A percentile compares a stretch with the other conserved stretches of the same genome.
Evolutionary conservation across 1,140 invertebrate genomes (phyloP).

Genomic region (Monochamus saltuarius): DNA sequence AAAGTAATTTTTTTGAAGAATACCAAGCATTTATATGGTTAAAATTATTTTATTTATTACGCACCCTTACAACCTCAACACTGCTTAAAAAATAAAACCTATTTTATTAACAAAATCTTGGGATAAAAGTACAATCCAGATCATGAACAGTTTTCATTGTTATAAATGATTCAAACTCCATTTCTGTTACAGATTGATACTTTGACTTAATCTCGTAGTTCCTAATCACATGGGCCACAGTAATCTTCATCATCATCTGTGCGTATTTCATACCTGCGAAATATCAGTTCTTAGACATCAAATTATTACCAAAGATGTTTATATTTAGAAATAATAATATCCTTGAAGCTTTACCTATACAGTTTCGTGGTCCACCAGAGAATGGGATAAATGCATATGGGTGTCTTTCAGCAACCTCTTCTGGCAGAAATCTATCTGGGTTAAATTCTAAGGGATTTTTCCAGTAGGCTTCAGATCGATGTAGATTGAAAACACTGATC

Average conservation of each 20-base stretch:
- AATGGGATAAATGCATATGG: slow-evolving; percentile 65
- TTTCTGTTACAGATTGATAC: slow-evolving; percentile 18
- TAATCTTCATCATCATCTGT: slow-evolving; percentile 52
- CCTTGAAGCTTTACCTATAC: slow-evolving; percentile 57
- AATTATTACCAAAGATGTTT: too few species aligned
- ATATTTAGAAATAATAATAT: too few species aligned
- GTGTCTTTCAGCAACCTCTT: slow-evolving; percentile 54
- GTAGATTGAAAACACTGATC: slow-evolving; percentile 54
- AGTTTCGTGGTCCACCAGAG: slow-evolving; percentile 66
- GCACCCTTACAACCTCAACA: too few species aligned
- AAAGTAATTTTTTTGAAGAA: too few species aligned
- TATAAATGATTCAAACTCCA: slow-evolving; percentile 19
- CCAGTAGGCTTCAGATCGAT: slow-evolving; percentile 61
- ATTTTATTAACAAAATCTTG: slow-evolving; percentile 12
- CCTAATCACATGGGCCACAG: slow-evolving; percentile 50
- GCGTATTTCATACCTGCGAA: slow-evolving; percentile 54
- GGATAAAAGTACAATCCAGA: slow-evolving; percentile 19
- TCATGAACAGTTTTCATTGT: slow-evolving; percentile 19
- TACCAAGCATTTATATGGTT: too few species aligned
- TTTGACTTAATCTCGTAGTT: slow-evolving; percentile 31
- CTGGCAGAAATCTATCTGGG: slow-evolving; percentile 57
- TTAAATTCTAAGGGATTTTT: slow-evolving; percentile 67
- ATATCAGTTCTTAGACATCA: neutral
- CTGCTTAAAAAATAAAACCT: too few species aligned
- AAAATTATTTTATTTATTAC: too few species aligned